Percentiles rank a stretch among this genome's conserved stretches.
phyloP scores from a whole-genome alignment of 23 tunicate species.

The Trididemnum nubilum region DNA sequence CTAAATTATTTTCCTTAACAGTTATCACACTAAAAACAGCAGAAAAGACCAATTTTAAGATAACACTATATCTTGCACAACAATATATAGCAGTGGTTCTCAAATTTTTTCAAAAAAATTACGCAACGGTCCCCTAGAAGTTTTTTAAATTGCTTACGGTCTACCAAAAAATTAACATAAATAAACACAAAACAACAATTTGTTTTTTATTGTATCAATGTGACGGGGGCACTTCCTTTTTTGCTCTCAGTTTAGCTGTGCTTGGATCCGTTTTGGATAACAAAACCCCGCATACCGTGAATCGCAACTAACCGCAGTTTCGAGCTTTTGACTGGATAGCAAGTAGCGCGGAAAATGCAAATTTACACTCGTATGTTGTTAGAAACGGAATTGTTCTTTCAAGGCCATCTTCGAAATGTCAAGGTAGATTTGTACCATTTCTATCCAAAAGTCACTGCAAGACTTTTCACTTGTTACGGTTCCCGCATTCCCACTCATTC shows the following conservation, averaged over 20 bases:
- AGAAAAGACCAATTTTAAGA: too few species aligned
- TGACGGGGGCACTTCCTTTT: neutral
- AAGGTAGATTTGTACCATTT: neutral
- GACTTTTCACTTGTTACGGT: neutral
- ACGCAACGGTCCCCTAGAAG: neutral
- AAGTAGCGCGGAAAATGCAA: neutral
- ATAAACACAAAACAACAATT: neutral
- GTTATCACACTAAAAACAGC: too few species aligned
- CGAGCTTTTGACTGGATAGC: neutral
- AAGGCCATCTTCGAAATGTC: conserved; percentile 1
- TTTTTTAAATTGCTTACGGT: too few species aligned
- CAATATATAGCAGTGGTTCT: too few species aligned
- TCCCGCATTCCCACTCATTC: too few species aligned
- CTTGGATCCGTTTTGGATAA: neutral
- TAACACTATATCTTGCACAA: too few species aligned
- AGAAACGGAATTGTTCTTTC: neutral
- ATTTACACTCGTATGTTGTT: neutral
- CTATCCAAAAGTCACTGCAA: neutral
- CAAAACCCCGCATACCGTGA: neutral
- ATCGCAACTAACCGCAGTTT: neutral
- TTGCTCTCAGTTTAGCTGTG: neutral
- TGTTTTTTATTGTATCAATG: neutral
- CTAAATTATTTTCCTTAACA: too few species aligned
- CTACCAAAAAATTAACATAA: too few species aligned
- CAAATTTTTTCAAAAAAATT: neutral